These are phyloP conservation scores for Murina feae DNA, from an alignment of 2,113 vertebrate genomes.

Conservation along the genomic window DNA sequence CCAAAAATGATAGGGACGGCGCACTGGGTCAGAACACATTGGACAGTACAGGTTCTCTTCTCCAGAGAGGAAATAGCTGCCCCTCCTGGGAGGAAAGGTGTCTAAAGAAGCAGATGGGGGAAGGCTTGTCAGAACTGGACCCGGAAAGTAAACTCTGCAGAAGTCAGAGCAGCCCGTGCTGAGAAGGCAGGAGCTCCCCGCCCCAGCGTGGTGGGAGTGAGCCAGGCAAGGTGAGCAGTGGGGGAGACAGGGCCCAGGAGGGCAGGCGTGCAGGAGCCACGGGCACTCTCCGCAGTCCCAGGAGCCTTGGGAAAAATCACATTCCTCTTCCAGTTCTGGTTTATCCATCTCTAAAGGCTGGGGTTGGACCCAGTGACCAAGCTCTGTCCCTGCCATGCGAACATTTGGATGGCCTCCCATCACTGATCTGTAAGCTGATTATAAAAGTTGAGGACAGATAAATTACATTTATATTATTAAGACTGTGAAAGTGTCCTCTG, in stretches of 20 bases:
- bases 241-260: accelerated
- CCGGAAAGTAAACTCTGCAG: not conserved
- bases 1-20: not conserved
- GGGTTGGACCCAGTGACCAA: not conserved
- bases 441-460: not conserved
- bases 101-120: not conserved
- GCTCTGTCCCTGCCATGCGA: not conserved
- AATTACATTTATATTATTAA: not conserved
- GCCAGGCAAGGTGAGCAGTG: not conserved
- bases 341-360: not conserved
- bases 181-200: not conserved
- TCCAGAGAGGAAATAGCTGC: not conserved
- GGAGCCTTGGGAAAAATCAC: not conserved
- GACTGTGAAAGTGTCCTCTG: not conserved
- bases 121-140: not conserved
- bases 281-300: accelerated
- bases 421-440: not conserved
- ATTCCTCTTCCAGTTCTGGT: not conserved
- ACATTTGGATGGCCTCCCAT: not conserved
- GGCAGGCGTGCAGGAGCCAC: accelerated
- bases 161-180: not conserved
- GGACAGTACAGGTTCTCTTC: conserved; percentile 34
- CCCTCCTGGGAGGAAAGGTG: not conserved
- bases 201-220: not conserved
- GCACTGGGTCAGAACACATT: not conserved